Percentiles rank a stretch among this genome's conserved stretches.
phyloP scores from a whole-genome alignment of 2,888 invertebrate genomes.

The Muscina levida region DNA sequence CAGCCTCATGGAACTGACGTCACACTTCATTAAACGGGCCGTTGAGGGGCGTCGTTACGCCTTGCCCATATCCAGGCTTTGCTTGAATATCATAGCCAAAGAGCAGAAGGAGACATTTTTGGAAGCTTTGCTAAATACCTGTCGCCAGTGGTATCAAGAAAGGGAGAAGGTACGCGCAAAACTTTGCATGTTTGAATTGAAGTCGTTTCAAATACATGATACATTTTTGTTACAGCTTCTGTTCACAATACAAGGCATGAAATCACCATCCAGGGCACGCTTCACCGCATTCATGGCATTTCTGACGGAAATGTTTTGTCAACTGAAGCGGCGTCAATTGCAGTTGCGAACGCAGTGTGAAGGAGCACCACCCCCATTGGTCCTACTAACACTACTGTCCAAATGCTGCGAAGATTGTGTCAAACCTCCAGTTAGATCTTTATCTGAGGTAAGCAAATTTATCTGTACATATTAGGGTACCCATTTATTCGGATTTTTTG shows the following conservation, averaged over 20 bases:
- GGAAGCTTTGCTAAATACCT: conserved; percentile 92
- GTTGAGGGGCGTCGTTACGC: conserved; percentile 89
- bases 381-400: conserved; percentile 90
- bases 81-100: conserved; percentile 92
- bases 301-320: conserved; percentile 94
- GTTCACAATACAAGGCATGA: conserved; percentile 80
- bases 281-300: conserved; percentile 93
- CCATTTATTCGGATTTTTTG: no score
- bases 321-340: conserved; percentile 86
- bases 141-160: conserved; percentile 95
- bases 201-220: conserved; percentile 7
- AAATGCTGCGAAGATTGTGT: conserved; percentile 95
- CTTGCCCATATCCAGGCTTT: conserved; percentile 90
- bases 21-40: conserved; percentile 89
- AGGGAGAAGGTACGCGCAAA: conserved; percentile 83
- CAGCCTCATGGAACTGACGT: conserved; percentile 91
- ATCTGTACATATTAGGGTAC: no score
- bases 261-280: conserved; percentile 83
- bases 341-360: conserved; percentile 82
- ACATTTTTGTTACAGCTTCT: conserved; percentile 72
- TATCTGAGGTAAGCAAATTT: conserved; percentile 85
- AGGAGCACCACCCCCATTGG: conserved; percentile 85
- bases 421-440: conserved; percentile 89
- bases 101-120: conserved; percentile 93
- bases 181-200: conserved; percentile 81